phyloP scores from a whole-genome alignment of 2,113 vertebrate genomes.

The Pipra filicauda region DNA sequence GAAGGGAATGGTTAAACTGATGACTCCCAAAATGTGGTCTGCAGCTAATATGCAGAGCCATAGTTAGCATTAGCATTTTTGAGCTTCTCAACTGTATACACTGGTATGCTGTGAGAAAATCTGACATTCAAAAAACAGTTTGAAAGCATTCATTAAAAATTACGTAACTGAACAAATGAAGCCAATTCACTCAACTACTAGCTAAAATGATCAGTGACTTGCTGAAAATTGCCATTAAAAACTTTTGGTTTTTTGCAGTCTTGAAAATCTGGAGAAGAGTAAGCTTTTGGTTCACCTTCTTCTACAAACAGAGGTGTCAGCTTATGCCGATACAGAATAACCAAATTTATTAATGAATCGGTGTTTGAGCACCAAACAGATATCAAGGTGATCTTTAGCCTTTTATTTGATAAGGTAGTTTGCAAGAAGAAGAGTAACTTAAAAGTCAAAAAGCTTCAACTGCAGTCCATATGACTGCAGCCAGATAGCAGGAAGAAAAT shows the following conservation, averaged over 20 bases:
- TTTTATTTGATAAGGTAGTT: background rate
- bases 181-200: background rate
- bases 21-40: background rate
- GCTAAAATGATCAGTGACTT: background rate
- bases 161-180: background rate
- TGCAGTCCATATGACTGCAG: background rate
- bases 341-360: background rate
- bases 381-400: background rate
- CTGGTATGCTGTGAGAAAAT: background rate
- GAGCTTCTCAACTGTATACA: background rate
- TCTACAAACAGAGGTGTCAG: background rate
- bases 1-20: accelerated
- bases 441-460: background rate
- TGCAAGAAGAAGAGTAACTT: background rate
- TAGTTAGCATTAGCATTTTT: background rate
- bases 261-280: background rate
- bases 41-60: background rate
- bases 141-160: background rate
- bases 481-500: background rate
- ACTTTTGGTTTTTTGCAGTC: background rate
- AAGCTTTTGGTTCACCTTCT: background rate
- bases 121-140: background rate
- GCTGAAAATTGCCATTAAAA: background rate
- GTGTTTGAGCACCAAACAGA: background rate
- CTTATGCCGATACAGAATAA: background rate